A percentile compares a stretch with the other conserved stretches of the same genome.
phyloP scores from a whole-genome alignment of 2,113 vertebrate genomes.

The Tretioscincus oriximinensis region DNA sequence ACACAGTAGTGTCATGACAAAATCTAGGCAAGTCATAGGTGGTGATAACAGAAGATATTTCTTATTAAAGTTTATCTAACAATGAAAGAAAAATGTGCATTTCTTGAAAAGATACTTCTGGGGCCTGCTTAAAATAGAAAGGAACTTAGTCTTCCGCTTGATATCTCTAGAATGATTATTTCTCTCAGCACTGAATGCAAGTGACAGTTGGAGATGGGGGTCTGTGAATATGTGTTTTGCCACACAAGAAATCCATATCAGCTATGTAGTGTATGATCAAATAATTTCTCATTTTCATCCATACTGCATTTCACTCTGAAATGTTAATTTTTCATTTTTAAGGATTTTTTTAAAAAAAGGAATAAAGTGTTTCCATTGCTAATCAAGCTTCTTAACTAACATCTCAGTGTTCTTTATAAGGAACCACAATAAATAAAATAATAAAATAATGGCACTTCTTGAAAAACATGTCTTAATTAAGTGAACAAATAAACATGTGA shows the following conservation, averaged over 20 bases:
- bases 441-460: too few relatives aligned
- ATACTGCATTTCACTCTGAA: neutral
- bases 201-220: neutral
- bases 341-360: neutral
- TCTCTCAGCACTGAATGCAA: neutral
- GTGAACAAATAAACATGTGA: neutral
- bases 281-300: neutral
- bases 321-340: neutral
- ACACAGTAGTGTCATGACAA: conserved; percentile 51
- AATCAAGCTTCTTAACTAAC: neutral
- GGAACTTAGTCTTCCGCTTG: conserved; percentile 41
- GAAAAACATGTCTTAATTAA: neutral
- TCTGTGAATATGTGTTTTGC: neutral
- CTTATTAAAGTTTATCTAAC: conserved; percentile 60
- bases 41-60: conserved; percentile 60
- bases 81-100: conserved; percentile 48
- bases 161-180: conserved; percentile 52
- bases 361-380: neutral
- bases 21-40: conserved; percentile 57
- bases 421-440: neutral
- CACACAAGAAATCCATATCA: neutral
- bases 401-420: neutral
- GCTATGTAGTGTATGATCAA: neutral
- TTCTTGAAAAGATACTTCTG: conserved; percentile 56
- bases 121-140: conserved; percentile 55